These are phyloP conservation scores for Phortica variegata DNA, from an alignment of 1,140 invertebrate species.

Conservation along the genomic window DNA sequence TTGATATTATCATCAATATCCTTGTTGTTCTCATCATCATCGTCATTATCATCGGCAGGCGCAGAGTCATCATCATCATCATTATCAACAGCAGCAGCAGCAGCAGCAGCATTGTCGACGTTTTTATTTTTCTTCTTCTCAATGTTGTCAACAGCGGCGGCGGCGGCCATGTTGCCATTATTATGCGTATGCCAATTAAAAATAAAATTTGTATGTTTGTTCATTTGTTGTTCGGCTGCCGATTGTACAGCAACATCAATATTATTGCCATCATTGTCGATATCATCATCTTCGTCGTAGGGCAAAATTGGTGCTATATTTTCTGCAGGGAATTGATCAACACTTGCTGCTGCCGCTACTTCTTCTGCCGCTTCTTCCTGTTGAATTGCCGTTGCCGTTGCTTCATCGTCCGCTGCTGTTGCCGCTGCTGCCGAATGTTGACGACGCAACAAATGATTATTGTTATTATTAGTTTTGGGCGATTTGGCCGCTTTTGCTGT, in stretches of 20 bases:
- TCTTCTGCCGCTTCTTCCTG: background rate
- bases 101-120: background rate
- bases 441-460: constrained; percentile 1
- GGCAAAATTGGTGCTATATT: background rate
- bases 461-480: background rate
- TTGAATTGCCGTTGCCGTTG: background rate
- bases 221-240: constrained; percentile 7
- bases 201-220: constrained; percentile 16
- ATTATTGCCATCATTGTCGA: background rate
- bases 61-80: background rate
- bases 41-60: background rate
- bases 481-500: constrained; percentile 23
- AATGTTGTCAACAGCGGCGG: background rate
- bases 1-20: constrained; percentile 16
- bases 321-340: background rate
- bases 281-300: background rate
- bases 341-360: background rate
- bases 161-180: constrained; percentile 3
- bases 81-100: background rate
- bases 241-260: constrained; percentile 4
- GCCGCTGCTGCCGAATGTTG: background rate
- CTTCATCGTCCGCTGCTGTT: background rate
- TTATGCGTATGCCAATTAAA: constrained; percentile 20
- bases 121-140: background rate
- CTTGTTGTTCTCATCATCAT: constrained; percentile 18